Percentiles rank a stretch among this genome's conserved stretches.
phyloP scores from a whole-genome alignment of 2,113 vertebrate genomes.

The Progne subis region DNA sequence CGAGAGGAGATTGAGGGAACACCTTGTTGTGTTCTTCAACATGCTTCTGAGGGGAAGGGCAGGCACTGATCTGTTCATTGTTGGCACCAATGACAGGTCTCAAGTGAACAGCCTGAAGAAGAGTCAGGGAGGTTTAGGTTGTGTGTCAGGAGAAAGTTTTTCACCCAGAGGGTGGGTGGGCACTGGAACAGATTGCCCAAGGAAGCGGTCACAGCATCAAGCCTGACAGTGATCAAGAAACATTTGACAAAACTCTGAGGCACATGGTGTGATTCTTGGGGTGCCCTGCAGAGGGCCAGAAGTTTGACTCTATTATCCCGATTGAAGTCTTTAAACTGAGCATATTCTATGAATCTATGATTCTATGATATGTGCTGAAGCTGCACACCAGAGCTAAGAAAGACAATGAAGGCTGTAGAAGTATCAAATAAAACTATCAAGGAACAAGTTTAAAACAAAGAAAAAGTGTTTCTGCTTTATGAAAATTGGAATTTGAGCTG shows the following conservation, averaged over 20 bases:
- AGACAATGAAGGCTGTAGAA: not conserved
- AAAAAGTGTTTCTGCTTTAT: not conserved
- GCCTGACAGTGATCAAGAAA: not conserved
- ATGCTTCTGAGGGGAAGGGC: not conserved
- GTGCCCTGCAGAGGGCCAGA: not conserved
- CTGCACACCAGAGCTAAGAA: not conserved
- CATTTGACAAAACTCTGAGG: not conserved
- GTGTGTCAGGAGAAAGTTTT: not conserved
- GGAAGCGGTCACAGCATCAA: fast-evolving
- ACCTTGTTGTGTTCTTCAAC: not conserved
- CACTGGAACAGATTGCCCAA: not conserved
- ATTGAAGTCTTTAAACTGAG: not conserved
- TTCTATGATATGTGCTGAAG: not conserved
- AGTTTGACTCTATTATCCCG: not conserved
- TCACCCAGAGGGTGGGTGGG: not conserved
- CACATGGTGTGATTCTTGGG: not conserved
- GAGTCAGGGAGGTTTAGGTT: not conserved
- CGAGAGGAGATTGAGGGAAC: not conserved
- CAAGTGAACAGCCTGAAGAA: not conserved
- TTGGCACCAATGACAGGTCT: not conserved
- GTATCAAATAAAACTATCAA: not conserved
- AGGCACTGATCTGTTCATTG: not conserved
- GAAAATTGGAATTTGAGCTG: not conserved
- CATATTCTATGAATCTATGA: not conserved
- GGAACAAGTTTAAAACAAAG: not conserved